A percentile compares a stretch with the other conserved stretches of the same genome.
Conservation (phyloP, 2,113 vertebrate species). For the Ursus arctos region DNA sequence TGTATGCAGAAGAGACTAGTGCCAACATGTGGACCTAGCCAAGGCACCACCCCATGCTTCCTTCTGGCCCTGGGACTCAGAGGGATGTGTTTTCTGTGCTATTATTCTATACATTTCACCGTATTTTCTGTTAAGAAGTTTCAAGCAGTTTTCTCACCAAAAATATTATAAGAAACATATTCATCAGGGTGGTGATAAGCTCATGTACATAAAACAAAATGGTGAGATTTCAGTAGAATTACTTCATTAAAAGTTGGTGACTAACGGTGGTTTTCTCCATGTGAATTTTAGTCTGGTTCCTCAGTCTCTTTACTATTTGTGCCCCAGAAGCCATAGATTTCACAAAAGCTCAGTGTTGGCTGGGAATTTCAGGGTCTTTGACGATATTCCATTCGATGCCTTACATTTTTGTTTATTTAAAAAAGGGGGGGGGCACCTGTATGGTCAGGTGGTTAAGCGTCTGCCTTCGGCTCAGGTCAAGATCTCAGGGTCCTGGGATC, state of each 20-base stretch:
- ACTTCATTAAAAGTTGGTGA: slow-evolving; percentile 30
- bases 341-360: background rate
- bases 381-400: background rate
- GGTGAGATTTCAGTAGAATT: slow-evolving; percentile 3
- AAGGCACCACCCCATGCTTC: background rate
- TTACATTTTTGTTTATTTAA: background rate
- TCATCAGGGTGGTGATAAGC: background rate
- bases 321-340: background rate
- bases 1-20: background rate
- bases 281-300: background rate
- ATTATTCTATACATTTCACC: background rate
- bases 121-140: background rate
- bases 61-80: background rate
- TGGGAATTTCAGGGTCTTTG: background rate
- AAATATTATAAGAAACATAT: background rate
- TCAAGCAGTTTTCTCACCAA: background rate
- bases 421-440: background rate
- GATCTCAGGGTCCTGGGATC: background rate
- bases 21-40: background rate
- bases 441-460: background rate
- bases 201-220: slow-evolving; percentile 30
- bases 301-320: background rate
- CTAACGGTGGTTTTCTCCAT: background rate
- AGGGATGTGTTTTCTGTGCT: background rate
- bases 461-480: background rate